Base-by-base conservation (phyloP, 2,888 invertebrate species). In the Synanthedon andrenaeformis region DNA sequence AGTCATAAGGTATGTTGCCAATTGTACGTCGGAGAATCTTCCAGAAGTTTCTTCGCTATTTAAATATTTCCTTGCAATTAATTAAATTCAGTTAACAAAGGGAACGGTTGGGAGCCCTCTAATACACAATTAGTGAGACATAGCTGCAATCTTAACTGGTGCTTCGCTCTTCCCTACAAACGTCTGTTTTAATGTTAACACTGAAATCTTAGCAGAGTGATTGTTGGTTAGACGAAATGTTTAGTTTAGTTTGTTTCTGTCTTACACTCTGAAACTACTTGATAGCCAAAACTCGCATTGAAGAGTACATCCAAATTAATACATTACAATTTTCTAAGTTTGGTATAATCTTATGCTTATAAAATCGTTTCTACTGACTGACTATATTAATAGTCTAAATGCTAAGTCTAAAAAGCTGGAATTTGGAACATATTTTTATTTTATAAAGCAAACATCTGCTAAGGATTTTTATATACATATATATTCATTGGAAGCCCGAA, bases 1-100 rank as follows among this genome's bases (percentile, higher is more conserved):
- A 52, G 42, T 52, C 52, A 50, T 54, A 59, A 53, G 57, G 55
- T 51, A 52, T 53, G 58, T 54, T 57, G 52, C 55, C 57, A 56
- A 59, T 57, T 56, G 52, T 56, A 51, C 54, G 53, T 51, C 45
- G n/a, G 52, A 54, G 57, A 57, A 57, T 58, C 57, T 57, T 57
- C 54, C 53, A 57, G 51, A 52, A 55, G 54, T 57, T 58, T 56
- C 58, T 57, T 60, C 35, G 35, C 35, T 72, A 75, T 82, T 82
- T 79, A 82, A 82, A 82, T 82, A 82, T 82, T 84, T 83, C 81
- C 78, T 77, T 67, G 70, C 81, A 80, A 82, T 82, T 82, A 82
- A 81, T 79, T 82, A 80, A 80, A 81, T 82, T 82, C 74, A 79
- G 72, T 78, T 81, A 80, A 82, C 79, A 81, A 80, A 81, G 70